Evolutionary conservation across 2,888 invertebrate species (phyloP).

Genomic region (Tridacna gigas): DNA sequence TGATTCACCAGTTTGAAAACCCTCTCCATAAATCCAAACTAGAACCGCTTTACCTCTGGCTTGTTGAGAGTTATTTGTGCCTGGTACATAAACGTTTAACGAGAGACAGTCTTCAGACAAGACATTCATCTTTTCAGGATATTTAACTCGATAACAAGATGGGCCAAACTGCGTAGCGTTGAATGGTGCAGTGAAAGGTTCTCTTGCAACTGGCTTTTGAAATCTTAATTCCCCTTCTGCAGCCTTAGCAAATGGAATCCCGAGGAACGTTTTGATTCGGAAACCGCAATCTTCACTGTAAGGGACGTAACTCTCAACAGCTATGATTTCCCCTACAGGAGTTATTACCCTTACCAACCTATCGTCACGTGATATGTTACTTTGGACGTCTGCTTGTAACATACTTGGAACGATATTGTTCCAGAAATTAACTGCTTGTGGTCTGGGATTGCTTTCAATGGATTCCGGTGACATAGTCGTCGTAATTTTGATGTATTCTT

Average conservation of each 20-base stretch:
- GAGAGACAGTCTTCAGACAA: slow-evolving; percentile 4
- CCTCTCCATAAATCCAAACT: slow-evolving; percentile 21
- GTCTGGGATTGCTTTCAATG: neutral
- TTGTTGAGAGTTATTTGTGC: neutral
- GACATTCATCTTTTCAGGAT: too few species aligned
- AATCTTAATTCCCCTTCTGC: neutral
- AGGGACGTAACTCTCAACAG: slow-evolving; percentile 19
- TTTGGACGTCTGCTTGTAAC: neutral
- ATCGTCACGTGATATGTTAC: neutral
- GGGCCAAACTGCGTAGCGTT: neutral
- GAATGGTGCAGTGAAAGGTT: neutral
- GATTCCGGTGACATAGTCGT: neutral
- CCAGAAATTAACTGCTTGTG: slow-evolving; percentile 4
- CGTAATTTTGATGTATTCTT: neutral
- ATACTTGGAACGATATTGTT: neutral
- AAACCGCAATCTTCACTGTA: slow-evolving; percentile 6
- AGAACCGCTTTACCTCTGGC: slow-evolving; percentile 7
- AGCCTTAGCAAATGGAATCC: slow-evolving; percentile 5
- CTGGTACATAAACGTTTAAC: slow-evolving; percentile 3
- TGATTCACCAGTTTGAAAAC: slow-evolving; percentile 2
- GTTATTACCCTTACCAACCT: neutral
- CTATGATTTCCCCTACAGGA: slow-evolving; percentile 1
- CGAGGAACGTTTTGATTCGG: neutral
- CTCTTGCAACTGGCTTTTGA: slow-evolving; percentile 7
- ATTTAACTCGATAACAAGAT: neutral